Percentiles rank a stretch among this genome's conserved stretches.
Evolutionary conservation across 2,888 invertebrate genomes (phyloP).

Genomic region (Steinernema carpocapsae): DNA sequence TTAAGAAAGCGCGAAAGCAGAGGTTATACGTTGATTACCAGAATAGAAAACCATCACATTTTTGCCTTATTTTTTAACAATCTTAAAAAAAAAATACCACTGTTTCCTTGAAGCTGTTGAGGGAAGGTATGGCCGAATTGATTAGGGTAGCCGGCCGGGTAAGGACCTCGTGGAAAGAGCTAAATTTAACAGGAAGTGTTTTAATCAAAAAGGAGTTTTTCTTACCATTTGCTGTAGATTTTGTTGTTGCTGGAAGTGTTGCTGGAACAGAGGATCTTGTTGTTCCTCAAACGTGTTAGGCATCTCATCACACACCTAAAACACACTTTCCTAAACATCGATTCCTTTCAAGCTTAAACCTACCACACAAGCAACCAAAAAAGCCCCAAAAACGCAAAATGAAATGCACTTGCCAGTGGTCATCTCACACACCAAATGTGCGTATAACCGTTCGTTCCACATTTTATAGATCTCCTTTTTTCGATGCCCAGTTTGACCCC

Average conservation of each 20-base stretch:
- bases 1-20: too few species aligned
- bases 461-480: conserved; percentile 21
- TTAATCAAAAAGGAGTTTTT: neutral
- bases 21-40: too few species aligned
- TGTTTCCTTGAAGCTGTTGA: neutral
- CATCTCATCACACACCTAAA: neutral
- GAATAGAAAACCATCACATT: too few species aligned
- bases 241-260: neutral
- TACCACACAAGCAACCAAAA: neutral
- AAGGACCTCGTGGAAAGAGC: conserved; percentile 3
- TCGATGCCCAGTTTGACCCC: neutral
- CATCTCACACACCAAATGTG: conserved; percentile 23
- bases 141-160: neutral
- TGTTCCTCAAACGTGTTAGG: neutral
- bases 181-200: neutral
- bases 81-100: neutral
- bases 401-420: neutral
- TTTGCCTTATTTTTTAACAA: too few species aligned
- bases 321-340: neutral
- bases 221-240: neutral
- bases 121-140: conserved; percentile 6
- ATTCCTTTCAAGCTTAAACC: neutral
- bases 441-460: neutral
- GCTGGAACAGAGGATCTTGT: conserved; percentile 6
- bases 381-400: neutral